Percentiles rank a stretch among this genome's conserved stretches.
Evolutionary conservation across 2,797 vertebrate species (phyloP).

Genomic region (Parauchenoglanis ngamensis): DNA sequence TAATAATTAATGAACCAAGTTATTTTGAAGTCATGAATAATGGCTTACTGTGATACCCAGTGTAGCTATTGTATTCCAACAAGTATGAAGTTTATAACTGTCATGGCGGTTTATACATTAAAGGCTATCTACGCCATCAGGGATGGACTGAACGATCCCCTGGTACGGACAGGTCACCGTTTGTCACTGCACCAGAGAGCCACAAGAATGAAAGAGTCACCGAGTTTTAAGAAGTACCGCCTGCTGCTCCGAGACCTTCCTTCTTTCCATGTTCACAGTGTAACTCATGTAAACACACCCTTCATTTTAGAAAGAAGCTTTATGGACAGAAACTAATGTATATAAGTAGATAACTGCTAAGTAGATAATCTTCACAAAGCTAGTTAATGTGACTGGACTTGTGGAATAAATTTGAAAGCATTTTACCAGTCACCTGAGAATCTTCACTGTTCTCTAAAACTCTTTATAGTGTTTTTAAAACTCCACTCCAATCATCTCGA

Average conservation of each 20-base stretch:
- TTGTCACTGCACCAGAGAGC: constrained; percentile 89
- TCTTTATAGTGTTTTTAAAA: not conserved
- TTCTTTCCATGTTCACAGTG: constrained; percentile 77
- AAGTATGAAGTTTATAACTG: not conserved
- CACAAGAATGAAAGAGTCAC: constrained; percentile 82
- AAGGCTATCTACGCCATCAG: constrained; percentile 83
- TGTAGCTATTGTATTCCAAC: not conserved
- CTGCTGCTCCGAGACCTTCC: constrained; percentile 79
- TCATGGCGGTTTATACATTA: not conserved
- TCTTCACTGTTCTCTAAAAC: not conserved
- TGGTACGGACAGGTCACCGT: constrained; percentile 88
- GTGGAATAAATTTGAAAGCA: not conserved
- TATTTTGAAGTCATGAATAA: not conserved
- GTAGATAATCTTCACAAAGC: not conserved
- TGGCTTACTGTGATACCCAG: not conserved
- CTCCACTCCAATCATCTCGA: not conserved
- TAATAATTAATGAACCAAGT: not conserved
- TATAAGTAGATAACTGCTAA: no score
- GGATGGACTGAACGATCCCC: constrained; percentile 83
- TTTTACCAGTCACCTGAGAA: not conserved
- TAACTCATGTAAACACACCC: constrained; percentile 81
- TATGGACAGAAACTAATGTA: not conserved
- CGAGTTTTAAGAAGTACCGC: constrained; percentile 77
- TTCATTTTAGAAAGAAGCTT: not conserved
- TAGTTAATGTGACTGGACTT: not conserved